A percentile compares a stretch with the other conserved stretches of the same genome.
phyloP scores from a whole-genome alignment of 2,797 vertebrate genomes.

The Oophaga sylvatica region DNA sequence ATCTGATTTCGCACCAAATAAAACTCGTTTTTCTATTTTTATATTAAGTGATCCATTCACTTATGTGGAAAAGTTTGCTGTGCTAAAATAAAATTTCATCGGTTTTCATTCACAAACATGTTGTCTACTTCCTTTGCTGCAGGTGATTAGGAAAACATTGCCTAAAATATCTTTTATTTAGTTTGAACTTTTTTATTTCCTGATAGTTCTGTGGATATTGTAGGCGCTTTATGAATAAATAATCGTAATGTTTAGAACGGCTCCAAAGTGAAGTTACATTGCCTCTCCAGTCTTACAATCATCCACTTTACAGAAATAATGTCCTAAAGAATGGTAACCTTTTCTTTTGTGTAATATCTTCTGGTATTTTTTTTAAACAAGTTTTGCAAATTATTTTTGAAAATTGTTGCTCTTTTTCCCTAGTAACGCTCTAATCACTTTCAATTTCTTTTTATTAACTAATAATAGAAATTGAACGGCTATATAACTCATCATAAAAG shows the following conservation, averaged over 20 bases:
- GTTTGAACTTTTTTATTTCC: background rate
- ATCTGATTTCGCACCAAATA: background rate
- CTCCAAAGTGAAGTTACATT: background rate
- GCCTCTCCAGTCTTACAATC: background rate
- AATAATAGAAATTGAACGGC: too few relatives aligned
- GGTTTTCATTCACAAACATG: background rate
- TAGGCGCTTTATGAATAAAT: background rate
- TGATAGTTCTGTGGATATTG: background rate
- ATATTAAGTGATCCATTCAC: background rate
- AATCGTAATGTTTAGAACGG: background rate
- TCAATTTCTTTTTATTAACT: too few relatives aligned
- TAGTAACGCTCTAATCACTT: too few relatives aligned
- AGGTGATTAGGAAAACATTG: background rate
- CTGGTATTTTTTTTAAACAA: too few relatives aligned
- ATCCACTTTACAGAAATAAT: background rate
- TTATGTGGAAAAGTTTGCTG: background rate
- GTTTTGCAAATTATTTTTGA: too few relatives aligned
- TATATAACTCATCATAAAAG: too few relatives aligned
- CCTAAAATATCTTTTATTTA: background rate
- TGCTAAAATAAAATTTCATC: background rate
- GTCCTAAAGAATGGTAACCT: background rate
- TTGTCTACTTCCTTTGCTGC: background rate
- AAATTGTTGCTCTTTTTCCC: too few relatives aligned
- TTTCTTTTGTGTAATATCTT: too few relatives aligned
- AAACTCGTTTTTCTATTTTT: background rate